Conservation (phyloP, 2,113 vertebrate genomes). For the Gadus macrocephalus region DNA sequence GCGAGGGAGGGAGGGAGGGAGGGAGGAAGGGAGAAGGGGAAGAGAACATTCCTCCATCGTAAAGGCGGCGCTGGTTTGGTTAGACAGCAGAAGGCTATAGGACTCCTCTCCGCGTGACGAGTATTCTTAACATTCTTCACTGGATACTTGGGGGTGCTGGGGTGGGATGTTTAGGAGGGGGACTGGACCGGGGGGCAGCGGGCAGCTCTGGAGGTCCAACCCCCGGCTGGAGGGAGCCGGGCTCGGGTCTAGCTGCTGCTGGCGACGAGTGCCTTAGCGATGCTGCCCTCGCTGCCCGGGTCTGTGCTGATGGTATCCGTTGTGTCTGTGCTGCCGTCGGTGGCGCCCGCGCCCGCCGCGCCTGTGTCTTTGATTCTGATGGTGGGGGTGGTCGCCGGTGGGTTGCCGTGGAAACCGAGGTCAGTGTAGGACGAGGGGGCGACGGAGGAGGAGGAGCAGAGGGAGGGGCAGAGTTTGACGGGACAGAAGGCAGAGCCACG, state of each 20-base stretch:
- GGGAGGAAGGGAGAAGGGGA: neutral
- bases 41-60: neutral
- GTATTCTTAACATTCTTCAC: neutral
- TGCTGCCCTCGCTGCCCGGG: slow-evolving; percentile 30
- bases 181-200: neutral
- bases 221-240: neutral
- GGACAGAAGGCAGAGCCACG: slow-evolving; percentile 96
- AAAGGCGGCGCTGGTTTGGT: neutral
- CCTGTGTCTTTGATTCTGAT: slow-evolving; percentile 69
- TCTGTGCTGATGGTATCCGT: slow-evolving; percentile 14
- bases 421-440: slow-evolving; percentile 58
- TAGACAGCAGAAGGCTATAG: neutral
- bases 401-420: slow-evolving; percentile 36
- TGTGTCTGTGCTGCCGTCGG: slow-evolving; percentile 16
- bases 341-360: slow-evolving; percentile 11
- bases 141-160: neutral
- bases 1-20: neutral
- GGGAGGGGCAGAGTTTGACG: slow-evolving; percentile 86
- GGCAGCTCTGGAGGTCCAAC: neutral
- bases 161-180: neutral
- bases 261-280: slow-evolving; percentile 49
- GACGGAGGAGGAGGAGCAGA: slow-evolving; percentile 66
- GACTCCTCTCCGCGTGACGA: neutral
- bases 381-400: slow-evolving; percentile 70
- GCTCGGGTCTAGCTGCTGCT: slow-evolving; percentile 53